Base-by-base conservation (phyloP, 2,113 vertebrate genomes). In the Pelusios castaneus region DNA sequence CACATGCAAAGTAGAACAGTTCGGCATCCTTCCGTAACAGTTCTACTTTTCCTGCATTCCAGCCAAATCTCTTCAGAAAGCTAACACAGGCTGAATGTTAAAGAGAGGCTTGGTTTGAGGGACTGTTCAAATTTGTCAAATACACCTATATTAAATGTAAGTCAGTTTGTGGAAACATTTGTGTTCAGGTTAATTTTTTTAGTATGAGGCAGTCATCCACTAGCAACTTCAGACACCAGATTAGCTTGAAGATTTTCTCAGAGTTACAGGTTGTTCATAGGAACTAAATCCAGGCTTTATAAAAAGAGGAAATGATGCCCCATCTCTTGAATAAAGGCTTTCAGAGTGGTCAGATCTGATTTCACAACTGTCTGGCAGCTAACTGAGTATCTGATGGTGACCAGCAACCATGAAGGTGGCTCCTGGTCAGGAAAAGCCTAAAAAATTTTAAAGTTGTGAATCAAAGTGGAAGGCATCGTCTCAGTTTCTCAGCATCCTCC, bases 211-310 rank as follows among this genome's bases (percentile, higher is more conserved):
- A 1, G 70, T 8, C 21, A 63, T 45, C 84, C 45, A 31, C 77
- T 80, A 70, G 0, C 31, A 10, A 21, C 21, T 76, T 31, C 47
- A 54, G 84, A n/a, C 38, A 47, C 47, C 7, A 47, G 47, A 47
- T 43, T 75, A 43, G 55, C 87, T 78, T 89, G 92, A 83, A 81
- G 85, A 93, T 47, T 11, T 25, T 87, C 38, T 4, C 81, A 47
- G 67, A 0, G 10, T 73, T 80, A 76, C 91, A 85, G 77, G 25
- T 89, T 87, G 52, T 89, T 56, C 89, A 80, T 78, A 82, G 80
- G 17, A 89, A 45, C 0, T 0, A 41, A 76, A 19, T 56, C 47
- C 81, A 76, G 45, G 81, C 80, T 56, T 84, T 41, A 34, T 6
- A 1, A 24, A 70, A 80, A 86, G 54, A 51, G 16, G 38, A 90